phyloP scores from a whole-genome alignment of 2,888 invertebrate genomes.

The Colostygia pectinataria region DNA sequence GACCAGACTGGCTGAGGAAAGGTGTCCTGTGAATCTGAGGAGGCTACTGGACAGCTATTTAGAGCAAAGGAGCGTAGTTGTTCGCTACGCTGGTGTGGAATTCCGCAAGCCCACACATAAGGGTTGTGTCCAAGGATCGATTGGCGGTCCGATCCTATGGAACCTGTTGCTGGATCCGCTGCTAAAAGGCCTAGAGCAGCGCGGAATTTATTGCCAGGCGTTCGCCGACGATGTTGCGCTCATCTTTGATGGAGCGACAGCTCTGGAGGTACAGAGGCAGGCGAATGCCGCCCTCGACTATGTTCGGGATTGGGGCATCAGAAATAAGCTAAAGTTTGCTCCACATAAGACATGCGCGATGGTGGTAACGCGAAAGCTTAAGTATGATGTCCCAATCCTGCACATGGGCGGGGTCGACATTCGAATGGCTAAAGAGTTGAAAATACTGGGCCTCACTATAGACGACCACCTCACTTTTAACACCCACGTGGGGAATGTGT shows the following conservation, averaged over 20 bases:
- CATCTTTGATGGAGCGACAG: background rate
- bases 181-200: background rate
- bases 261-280: too few species aligned
- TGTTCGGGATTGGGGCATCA: background rate
- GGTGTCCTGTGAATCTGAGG: background rate
- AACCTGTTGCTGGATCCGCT: too few species aligned
- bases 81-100: background rate
- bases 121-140: constrained; percentile 3
- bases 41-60: constrained; percentile 2
- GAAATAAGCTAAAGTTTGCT: too few species aligned
- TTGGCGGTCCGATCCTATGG: too few species aligned
- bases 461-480: background rate
- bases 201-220: background rate
- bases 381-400: background rate
- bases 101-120: background rate
- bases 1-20: too few species aligned
- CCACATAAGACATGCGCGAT: background rate
- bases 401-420: background rate
- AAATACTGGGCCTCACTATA: background rate
- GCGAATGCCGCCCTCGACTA: background rate
- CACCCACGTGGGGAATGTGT: background rate
- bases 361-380: background rate
- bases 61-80: background rate
- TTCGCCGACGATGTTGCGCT: background rate
- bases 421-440: background rate